Conservation (phyloP, 2,888 invertebrate species). For the Seira musarum region DNA sequence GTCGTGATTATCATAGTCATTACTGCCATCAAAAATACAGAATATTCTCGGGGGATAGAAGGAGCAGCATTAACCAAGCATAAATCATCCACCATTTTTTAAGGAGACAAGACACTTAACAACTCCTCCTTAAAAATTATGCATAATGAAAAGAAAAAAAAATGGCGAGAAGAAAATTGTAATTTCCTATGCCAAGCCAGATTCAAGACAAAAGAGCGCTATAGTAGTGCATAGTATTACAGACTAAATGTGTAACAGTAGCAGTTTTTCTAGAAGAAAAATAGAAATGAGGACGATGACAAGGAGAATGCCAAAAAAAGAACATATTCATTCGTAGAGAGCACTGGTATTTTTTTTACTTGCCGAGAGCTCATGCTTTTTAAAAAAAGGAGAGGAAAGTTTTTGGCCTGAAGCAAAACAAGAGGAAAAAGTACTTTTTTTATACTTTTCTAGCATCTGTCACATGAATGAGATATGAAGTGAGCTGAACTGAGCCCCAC, state of each 20-base stretch:
- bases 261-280: background rate
- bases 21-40: background rate
- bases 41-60: background rate
- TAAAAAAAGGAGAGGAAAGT: background rate
- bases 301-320: background rate
- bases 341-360: too few species aligned
- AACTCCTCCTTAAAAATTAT: background rate
- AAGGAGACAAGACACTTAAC: background rate
- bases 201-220: too few species aligned
- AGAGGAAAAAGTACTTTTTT: background rate
- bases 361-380: too few species aligned
- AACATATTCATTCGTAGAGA: too few species aligned
- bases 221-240: too few species aligned
- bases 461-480: conserved; percentile 54
- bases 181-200: too few species aligned
- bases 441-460: conserved; percentile 27
- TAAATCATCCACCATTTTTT: background rate
- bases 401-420: background rate
- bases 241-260: too few species aligned
- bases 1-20: conserved; percentile 18
- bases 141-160: background rate
- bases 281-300: background rate
- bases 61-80: background rate
- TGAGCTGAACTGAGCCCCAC: background rate
- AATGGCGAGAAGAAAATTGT: background rate